A percentile compares a stretch with the other conserved stretches of the same genome.
These are phyloP conservation scores for Dendrophyllia cribrosa DNA, from an alignment of 64 coral and sea anemone species.

Conservation along the genomic window DNA sequence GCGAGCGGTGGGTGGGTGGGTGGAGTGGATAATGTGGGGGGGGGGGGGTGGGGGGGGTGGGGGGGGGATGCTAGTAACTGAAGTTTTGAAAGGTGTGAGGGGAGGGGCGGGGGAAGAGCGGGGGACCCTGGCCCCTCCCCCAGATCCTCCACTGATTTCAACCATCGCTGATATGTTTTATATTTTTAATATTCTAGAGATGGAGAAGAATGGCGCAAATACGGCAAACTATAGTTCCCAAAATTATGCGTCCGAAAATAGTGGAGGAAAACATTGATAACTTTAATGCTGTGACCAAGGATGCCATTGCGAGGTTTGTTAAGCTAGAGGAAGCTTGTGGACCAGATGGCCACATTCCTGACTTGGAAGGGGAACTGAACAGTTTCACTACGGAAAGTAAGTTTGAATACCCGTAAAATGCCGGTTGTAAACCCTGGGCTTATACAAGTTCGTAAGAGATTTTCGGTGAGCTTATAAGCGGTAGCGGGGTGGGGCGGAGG, in stretches of 20 bases:
- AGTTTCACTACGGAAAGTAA: slow-evolving; percentile 6
- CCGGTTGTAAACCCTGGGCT: no score
- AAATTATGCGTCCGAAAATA: slow-evolving; percentile 21
- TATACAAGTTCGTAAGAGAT: no score
- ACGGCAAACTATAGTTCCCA: background rate
- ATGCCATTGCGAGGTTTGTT: slow-evolving; percentile 15
- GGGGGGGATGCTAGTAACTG: no score
- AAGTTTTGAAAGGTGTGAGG: no score
- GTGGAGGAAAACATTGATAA: slow-evolving; percentile 48
- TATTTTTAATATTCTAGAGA: background rate
- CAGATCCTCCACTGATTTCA: no score
- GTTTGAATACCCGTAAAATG: background rate
- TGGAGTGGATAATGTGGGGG: no score
- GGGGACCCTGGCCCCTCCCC: no score
- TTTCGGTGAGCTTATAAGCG: no score
- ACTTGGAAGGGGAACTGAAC: slow-evolving; percentile 26
- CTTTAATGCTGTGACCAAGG: slow-evolving; percentile 8
- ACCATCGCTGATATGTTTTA: background rate
- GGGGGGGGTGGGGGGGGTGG: no score
- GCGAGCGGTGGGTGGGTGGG: no score
- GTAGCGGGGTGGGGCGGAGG: no score
- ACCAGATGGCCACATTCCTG: slow-evolving; percentile 9
- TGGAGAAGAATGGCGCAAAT: slow-evolving; percentile 39
- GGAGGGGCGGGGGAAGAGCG: no score
- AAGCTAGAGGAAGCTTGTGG: slow-evolving; percentile 25